Evolutionary conservation across 2,797 vertebrate genomes (phyloP).

Genomic region (Bradypodion ventrale): DNA sequence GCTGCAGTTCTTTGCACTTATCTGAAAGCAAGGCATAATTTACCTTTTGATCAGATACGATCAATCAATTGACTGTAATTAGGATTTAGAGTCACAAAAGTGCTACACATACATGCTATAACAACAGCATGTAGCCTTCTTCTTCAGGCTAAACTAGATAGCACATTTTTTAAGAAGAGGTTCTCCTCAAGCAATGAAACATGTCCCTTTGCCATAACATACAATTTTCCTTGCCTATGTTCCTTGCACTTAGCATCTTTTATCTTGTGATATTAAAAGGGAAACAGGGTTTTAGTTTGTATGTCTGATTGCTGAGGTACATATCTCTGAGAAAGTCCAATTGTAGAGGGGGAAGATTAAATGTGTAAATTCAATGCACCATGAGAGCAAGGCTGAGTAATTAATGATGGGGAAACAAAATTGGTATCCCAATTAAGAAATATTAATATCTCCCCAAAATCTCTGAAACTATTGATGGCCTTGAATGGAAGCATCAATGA

Average conservation of each 20-base stretch:
- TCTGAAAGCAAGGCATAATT: neutral
- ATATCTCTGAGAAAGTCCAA: too few species aligned
- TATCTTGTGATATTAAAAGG: too few species aligned
- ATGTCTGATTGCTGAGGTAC: too few species aligned
- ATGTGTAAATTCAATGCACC: neutral
- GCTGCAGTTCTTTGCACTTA: neutral
- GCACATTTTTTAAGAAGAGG: too few species aligned
- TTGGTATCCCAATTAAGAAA: neutral
- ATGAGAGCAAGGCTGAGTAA: neutral
- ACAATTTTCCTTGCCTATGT: too few species aligned
- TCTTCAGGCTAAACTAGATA: too few species aligned
- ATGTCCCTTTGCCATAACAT: too few species aligned
- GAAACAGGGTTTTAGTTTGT: too few species aligned
- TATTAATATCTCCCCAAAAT: neutral
- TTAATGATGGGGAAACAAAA: neutral
- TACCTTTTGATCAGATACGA: neutral
- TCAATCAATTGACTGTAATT: neutral
- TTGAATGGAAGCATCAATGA: too few species aligned
- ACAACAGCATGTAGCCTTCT: neutral
- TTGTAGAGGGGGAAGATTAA: too few species aligned
- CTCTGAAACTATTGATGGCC: slow-evolving; percentile 16
- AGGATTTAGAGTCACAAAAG: neutral
- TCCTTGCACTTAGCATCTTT: too few species aligned
- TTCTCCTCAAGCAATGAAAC: neutral
- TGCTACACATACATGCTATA: neutral